Evolutionary conservation across 2,797 vertebrate genomes (phyloP), one percentile per base, ranked within the genome.

Genomic region (Chromis chromis): DNA sequence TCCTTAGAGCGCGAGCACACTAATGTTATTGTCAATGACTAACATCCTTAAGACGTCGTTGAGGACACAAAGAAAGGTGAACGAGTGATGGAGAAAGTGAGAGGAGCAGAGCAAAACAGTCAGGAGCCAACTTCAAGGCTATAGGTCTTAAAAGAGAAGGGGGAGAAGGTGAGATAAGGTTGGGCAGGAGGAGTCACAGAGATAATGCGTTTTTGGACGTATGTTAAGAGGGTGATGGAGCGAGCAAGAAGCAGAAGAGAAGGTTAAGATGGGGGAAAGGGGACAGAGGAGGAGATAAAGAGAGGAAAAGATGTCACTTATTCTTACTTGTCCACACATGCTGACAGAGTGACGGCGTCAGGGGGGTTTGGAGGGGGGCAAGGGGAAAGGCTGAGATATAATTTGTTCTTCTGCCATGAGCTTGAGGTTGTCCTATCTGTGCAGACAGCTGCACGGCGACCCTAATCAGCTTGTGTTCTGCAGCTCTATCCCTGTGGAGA

Each of bases 391-490:
- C 60, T 80, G 76, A 87, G 84, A 86, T 84, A 76, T 84, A 58
- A 86, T 78, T 81, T 87, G 69, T 69, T 80, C 78, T 69, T 83
- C 70, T 70, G 79, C 82, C 86, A 77, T 78, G 27, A 89, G 83
- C 82, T 83, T 61, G 63, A 83, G 80, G 82, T 91, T 65, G 65
- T 65, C 73, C 86, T 91, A 91, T 92, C 89, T 60, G 81, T 39
- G 7, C 70, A 2, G 72, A 76, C 90, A 93, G 91, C 86, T 89
- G 89, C 52, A 74, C 24, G 5, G 58, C 40, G 9, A 67, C 73
- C 73, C 72, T 86, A 90, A 91, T 89, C 84, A 90, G 81, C 82
- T 78, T 82, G 79, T 79, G 76, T 83, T 85, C 78, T 78, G 76
- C 81, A 40, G 81, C 81, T 42, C 82, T 12, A 16, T 83, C 82